phyloP scores from a whole-genome alignment of 2,113 vertebrate genomes.

The Cathartes aura region DNA sequence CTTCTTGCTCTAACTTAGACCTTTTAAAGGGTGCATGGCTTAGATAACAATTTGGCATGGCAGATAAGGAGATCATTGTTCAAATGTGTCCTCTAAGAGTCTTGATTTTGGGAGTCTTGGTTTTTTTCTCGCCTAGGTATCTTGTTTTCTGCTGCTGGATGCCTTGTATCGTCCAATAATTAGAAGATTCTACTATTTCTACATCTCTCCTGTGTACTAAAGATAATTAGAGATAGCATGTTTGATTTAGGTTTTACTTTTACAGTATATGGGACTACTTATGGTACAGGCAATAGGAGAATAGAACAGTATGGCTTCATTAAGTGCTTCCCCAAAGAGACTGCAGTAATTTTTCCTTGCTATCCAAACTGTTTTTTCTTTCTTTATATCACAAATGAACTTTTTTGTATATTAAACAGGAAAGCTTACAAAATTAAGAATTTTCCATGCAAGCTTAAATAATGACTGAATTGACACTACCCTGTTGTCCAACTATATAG shows the following conservation, averaged over 20 bases:
- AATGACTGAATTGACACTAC: not conserved
- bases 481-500: not conserved
- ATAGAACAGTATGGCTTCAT: not conserved
- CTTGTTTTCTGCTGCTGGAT: not conserved
- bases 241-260: not conserved
- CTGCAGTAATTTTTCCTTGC: not conserved
- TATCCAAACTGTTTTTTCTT: not conserved
- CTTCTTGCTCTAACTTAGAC: not conserved
- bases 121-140: not conserved
- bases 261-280: not conserved
- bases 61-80: not conserved
- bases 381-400: not conserved
- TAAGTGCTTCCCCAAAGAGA: not conserved
- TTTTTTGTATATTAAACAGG: not conserved
- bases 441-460: not conserved
- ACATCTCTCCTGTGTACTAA: not conserved
- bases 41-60: not conserved
- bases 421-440: not conserved
- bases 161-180: not conserved
- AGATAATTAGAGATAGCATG: not conserved
- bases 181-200: not conserved
- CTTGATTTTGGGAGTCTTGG: not conserved
- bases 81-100: not conserved
- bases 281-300: not conserved
- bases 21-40: not conserved